These are phyloP conservation scores for Dasyprocta punctata DNA, from an alignment of 2,113 vertebrate genomes.

Conservation along the genomic window DNA sequence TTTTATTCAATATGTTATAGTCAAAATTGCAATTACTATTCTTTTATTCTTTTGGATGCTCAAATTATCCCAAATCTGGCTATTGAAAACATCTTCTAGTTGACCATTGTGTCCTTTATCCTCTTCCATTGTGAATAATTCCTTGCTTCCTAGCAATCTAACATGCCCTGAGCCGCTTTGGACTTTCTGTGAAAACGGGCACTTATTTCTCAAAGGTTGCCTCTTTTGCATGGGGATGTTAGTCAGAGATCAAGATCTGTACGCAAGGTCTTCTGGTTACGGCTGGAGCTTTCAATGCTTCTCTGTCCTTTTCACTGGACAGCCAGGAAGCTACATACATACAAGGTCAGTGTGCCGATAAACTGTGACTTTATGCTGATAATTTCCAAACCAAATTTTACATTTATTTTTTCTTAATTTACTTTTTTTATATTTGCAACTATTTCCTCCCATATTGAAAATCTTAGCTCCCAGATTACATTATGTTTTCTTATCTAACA, in stretches of 20 bases:
- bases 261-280: neutral
- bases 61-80: neutral
- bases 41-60: neutral
- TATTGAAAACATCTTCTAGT: neutral
- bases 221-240: neutral
- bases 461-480: neutral
- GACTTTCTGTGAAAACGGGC: neutral
- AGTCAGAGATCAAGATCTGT: neutral
- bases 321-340: neutral
- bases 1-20: constrained; percentile 19
- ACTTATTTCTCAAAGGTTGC: neutral
- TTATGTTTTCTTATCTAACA: constrained; percentile 7
- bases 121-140: neutral
- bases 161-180: neutral
- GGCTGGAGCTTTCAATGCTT: neutral
- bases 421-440: neutral
- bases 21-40: neutral
- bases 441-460: neutral
- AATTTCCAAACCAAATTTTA: constrained; percentile 35
- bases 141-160: neutral
- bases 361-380: neutral
- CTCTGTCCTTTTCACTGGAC: neutral
- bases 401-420: neutral
- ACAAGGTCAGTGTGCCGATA: neutral
- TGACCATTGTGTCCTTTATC: neutral